Base-by-base conservation (phyloP, 2,888 invertebrate species). In the Dolichomitus sp. region DNA sequence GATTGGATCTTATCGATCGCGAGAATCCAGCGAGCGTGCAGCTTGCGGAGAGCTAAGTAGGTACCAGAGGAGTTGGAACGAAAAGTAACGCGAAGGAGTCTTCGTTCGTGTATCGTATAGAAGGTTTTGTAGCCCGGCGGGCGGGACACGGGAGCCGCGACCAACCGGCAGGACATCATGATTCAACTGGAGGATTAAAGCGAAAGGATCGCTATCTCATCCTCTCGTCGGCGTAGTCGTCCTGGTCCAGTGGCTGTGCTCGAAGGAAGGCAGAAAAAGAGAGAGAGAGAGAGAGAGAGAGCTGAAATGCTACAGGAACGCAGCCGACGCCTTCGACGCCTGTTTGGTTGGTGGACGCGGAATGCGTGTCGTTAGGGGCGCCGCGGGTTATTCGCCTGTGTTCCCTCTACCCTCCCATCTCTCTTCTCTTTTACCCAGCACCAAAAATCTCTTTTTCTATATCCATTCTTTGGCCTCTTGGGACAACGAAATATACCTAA, bases 1-100 rank as follows among this genome's bases (percentile, higher is more conserved):
- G 81, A 80, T 81, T 83, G 77, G 77, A 83, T 83, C 81, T 81
- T 83, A 84, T 84, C 81, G 61, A 40, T 52, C 76, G 72, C 40
- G 48, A 76, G 69, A 61, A 75, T 73, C 79, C 66, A 66, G 50
- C 23, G 57, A 75, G 57, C 70, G 68, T 72, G 72, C 76, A 61
- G 72, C 61, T 74, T 37, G 61, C 33, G 33, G 17, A 33, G 59
- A 59, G 17, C 61, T 37, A 59, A 59, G 33, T 59, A 59, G 52
- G 52, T 19, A 54, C 23, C 37, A 7, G 37, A 19, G 17, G 27
- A 76, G 59, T 80, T 57, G 75, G 75, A 76, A 83, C 80, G 83
- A 83, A 80, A 76, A 70, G 72, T 72, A 61, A 80, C 54, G 80
- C 76, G 76, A 81, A 72, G 66, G 76, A 76, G 69, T 81, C 72